Evolutionary conservation across 2,797 vertebrate genomes (phyloP).

Genomic region (Passerculus sandwichensis): DNA sequence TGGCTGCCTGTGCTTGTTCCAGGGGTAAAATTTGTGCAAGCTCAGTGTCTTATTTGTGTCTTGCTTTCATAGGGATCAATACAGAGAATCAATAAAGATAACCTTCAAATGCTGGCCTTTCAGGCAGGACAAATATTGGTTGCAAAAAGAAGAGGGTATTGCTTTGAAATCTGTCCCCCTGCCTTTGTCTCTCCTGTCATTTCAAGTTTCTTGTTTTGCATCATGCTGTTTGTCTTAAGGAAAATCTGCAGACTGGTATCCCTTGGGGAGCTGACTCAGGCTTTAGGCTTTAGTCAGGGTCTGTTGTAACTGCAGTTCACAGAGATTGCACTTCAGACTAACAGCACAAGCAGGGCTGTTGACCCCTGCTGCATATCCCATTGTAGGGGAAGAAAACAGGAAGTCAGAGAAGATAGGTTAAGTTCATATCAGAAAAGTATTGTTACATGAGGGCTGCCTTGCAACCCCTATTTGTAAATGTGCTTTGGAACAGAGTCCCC

Average conservation of each 20-base stretch:
- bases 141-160: not conserved
- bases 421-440: not conserved
- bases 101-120: not conserved
- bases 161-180: not conserved
- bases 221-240: not conserved
- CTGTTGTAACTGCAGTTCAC: not conserved
- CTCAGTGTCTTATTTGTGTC: not conserved
- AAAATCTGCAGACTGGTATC: not conserved
- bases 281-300: not conserved
- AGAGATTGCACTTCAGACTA: not conserved
- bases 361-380: not conserved
- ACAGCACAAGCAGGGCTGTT: not conserved
- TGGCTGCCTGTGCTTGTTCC: not conserved
- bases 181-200: not conserved
- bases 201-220: not conserved
- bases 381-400: not conserved
- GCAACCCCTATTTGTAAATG: not conserved
- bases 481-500: not conserved
- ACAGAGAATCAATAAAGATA: not conserved
- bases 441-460: not conserved
- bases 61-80: not conserved
- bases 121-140: not conserved
- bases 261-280: not conserved
- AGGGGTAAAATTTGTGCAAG: not conserved
- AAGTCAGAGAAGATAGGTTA: not conserved